Conservation (phyloP, 2,113 vertebrate species). For the Limnothrissa miodon region DNA sequence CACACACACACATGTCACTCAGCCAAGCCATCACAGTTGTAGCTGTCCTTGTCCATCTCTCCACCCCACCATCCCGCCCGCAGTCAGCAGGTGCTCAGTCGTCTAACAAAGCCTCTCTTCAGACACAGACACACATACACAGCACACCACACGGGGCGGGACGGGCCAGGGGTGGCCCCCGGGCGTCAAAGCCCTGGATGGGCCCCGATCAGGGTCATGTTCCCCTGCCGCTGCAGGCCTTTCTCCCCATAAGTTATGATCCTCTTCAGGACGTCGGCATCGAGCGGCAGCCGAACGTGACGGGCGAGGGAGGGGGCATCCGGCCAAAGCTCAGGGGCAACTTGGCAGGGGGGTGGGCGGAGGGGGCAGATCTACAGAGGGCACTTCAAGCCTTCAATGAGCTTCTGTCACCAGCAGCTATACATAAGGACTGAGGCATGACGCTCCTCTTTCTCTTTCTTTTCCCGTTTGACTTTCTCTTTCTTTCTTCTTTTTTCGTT, state of each 20-base stretch:
- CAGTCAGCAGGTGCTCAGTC: not conserved
- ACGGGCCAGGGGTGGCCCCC: too few relatives aligned
- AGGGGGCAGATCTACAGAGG: not conserved
- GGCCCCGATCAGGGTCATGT: not conserved
- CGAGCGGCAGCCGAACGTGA: not conserved
- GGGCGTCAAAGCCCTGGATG: not conserved
- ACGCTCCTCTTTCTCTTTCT: not conserved
- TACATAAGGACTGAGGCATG: not conserved
- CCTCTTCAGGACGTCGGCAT: not conserved
- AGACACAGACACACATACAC: not conserved
- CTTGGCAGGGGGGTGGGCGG: not conserved
- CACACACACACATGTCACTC: not conserved
- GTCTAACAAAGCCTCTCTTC: not conserved
- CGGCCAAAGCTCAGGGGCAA: not conserved
- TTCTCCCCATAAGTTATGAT: not conserved
- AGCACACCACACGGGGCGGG: not conserved
- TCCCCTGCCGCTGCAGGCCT: too few relatives aligned
- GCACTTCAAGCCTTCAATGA: not conserved
- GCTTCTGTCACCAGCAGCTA: not conserved
- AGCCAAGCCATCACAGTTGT: not conserved
- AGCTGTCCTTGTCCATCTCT: not conserved
- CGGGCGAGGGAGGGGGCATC: not conserved
- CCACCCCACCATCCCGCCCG: not conserved
- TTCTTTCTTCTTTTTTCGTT: not conserved
- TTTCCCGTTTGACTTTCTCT: not conserved